A percentile compares a stretch with the other conserved stretches of the same genome.
These are phyloP conservation scores for Paedocypris micromegethes DNA, from an alignment of 2,797 vertebrate species.

Conservation along the genomic window DNA sequence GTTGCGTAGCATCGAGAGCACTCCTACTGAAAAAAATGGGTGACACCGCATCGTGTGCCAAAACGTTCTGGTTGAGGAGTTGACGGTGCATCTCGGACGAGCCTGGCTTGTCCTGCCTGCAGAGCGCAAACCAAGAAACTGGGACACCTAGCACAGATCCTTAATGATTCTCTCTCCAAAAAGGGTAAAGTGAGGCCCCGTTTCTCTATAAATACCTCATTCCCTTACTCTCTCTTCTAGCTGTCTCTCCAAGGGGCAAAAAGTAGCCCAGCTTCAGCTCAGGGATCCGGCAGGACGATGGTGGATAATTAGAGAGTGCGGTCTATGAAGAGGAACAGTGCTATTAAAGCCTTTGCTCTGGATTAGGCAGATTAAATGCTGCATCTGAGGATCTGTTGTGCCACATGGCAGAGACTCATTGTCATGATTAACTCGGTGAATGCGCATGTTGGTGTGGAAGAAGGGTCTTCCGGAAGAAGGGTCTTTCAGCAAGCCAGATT, in stretches of 20 bases:
- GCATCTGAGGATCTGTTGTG: slow-evolving; percentile 55
- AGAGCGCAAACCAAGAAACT: slow-evolving; percentile 74
- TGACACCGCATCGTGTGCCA: slow-evolving; percentile 57
- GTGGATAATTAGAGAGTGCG: slow-evolving; percentile 63
- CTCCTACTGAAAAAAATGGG: slow-evolving; percentile 47
- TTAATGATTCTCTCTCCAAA: slow-evolving; percentile 78
- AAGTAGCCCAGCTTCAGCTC: slow-evolving; percentile 76
- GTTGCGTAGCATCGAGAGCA: slow-evolving; percentile 45
- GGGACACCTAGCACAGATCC: slow-evolving; percentile 71
- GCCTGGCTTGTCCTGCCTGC: slow-evolving; percentile 58
- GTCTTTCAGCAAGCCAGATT: background rate
- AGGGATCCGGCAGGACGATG: slow-evolving; percentile 59
- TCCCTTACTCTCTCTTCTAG: slow-evolving; percentile 66
- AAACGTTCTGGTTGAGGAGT: slow-evolving; percentile 59
- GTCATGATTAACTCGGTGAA: slow-evolving; percentile 12
- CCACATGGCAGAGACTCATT: slow-evolving; percentile 54
- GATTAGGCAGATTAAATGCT: slow-evolving; percentile 74
- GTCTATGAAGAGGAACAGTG: slow-evolving; percentile 56
- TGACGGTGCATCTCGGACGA: slow-evolving; percentile 59
- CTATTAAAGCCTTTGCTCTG: slow-evolving; percentile 64
- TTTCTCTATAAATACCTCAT: slow-evolving; percentile 79
- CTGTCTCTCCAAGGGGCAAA: slow-evolving; percentile 73
- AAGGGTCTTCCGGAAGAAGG: background rate
- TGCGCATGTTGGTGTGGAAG: too few relatives aligned
- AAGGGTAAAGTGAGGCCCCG: slow-evolving; percentile 77